Percentiles rank a stretch among this genome's conserved stretches.
phyloP scores from a whole-genome alignment of 1,140 invertebrate species.

The Artemia franciscana region DNA sequence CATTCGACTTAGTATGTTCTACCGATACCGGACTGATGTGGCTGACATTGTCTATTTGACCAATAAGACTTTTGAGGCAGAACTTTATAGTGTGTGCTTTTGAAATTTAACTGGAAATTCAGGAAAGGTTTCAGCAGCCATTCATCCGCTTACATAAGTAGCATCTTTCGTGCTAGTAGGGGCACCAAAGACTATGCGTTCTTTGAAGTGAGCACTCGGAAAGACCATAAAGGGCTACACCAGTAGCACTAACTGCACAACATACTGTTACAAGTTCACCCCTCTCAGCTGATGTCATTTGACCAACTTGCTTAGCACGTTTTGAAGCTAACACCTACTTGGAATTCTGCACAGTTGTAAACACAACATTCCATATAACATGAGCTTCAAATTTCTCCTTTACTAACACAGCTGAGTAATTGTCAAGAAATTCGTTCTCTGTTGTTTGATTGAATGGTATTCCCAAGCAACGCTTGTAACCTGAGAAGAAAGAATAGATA shows the following conservation, averaged over 20 bases:
- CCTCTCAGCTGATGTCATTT: conserved; percentile 20
- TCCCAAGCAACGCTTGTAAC: neutral
- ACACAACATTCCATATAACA: conserved; percentile 19
- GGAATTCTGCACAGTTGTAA: conserved; percentile 19
- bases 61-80: conserved; percentile 13
- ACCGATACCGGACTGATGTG: conserved; percentile 11
- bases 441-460: neutral
- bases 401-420: conserved; percentile 12
- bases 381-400: conserved; percentile 11
- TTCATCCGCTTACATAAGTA: conserved; percentile 14
- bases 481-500: neutral
- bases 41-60: conserved; percentile 11
- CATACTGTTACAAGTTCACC: conserved; percentile 20
- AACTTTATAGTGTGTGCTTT: conserved; percentile 13
- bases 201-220: conserved; percentile 19
- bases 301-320: conserved; percentile 19
- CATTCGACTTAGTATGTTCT: too few species aligned
- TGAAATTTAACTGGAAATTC: conserved; percentile 19
- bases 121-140: conserved; percentile 14
- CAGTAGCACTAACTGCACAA: conserved; percentile 18
- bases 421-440: conserved; percentile 6
- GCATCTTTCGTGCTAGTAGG: conserved; percentile 16
- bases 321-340: conserved; percentile 16
- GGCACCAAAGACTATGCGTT: conserved; percentile 23
- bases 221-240: conserved; percentile 22